phyloP scores from a whole-genome alignment of 2,113 vertebrate genomes.

The Gracilinanus agilis region DNA sequence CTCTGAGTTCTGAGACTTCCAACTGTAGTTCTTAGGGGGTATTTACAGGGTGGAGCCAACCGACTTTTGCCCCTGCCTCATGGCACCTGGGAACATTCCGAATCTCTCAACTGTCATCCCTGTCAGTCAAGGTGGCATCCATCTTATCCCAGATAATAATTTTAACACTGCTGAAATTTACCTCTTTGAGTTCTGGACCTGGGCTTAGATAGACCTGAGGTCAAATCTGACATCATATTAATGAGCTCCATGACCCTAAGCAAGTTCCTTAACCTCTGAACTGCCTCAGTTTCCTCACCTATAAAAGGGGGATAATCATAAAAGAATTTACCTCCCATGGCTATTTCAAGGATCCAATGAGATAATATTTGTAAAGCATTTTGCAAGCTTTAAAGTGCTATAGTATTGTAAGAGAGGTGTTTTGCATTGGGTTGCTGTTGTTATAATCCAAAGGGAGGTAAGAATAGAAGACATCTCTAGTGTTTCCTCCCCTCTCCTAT shows the following conservation, averaged over 20 bases:
- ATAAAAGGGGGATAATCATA: background rate
- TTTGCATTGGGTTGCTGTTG: background rate
- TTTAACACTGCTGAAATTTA: too few species aligned
- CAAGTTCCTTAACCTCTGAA: background rate
- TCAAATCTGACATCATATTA: background rate
- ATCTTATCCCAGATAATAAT: too few species aligned
- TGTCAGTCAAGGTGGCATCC: too few species aligned
- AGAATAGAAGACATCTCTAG: background rate
- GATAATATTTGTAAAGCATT: background rate
- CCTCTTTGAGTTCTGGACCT: background rate
- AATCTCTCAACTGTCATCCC: too few species aligned
- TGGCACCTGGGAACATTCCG: too few species aligned
- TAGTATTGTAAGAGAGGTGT: background rate
- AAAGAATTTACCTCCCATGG: background rate
- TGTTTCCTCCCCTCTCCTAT: background rate
- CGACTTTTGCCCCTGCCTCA: too few species aligned
- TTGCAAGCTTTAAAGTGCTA: background rate
- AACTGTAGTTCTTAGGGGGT: too few species aligned
- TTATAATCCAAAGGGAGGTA: too few species aligned
- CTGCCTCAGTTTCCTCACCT: background rate
- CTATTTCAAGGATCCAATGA: background rate
- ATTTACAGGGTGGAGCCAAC: too few species aligned
- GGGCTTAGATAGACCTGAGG: background rate
- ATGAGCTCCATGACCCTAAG: background rate
- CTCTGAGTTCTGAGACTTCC: too few species aligned